A percentile compares a stretch with the other conserved stretches of the same genome.
Conservation (phyloP, 2,113 vertebrate species). For the Perca fluviatilis region DNA sequence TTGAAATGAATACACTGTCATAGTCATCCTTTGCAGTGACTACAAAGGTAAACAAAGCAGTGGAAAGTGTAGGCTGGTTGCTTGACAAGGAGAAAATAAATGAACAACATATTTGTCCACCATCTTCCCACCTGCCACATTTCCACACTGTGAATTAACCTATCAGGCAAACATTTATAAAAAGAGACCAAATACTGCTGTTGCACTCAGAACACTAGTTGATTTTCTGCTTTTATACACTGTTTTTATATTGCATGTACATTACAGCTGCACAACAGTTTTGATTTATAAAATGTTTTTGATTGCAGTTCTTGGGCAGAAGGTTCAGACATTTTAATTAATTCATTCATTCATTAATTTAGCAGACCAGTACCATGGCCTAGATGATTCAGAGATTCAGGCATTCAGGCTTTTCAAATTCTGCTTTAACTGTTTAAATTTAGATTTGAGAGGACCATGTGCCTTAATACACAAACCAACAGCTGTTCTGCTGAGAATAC, state of each 20-base stretch:
- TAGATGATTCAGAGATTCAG: background rate
- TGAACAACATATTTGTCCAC: conserved; percentile 57
- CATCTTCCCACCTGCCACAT: conserved; percentile 59
- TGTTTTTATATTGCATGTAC: background rate
- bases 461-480: conserved; percentile 15
- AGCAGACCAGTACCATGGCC: background rate
- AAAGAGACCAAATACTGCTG: conserved; percentile 11
- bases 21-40: conserved; percentile 32
- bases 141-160: conserved; percentile 45
- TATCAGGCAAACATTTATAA: conserved; percentile 38
- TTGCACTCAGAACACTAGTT: conserved; percentile 5
- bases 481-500: conserved; percentile 8
- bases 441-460: background rate
- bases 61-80: conserved; percentile 49
- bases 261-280: too few relatives aligned
- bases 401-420: background rate
- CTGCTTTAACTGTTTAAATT: background rate
- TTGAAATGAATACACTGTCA: conserved; percentile 14
- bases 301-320: background rate
- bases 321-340: background rate
- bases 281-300: background rate
- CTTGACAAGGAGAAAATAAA: conserved; percentile 67
- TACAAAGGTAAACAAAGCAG: conserved; percentile 59
- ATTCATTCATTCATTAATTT: background rate
- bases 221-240: background rate